These are phyloP conservation scores for Paramormyrops kingsleyae DNA, from an alignment of 2,113 vertebrate species.

Conservation along the genomic window DNA sequence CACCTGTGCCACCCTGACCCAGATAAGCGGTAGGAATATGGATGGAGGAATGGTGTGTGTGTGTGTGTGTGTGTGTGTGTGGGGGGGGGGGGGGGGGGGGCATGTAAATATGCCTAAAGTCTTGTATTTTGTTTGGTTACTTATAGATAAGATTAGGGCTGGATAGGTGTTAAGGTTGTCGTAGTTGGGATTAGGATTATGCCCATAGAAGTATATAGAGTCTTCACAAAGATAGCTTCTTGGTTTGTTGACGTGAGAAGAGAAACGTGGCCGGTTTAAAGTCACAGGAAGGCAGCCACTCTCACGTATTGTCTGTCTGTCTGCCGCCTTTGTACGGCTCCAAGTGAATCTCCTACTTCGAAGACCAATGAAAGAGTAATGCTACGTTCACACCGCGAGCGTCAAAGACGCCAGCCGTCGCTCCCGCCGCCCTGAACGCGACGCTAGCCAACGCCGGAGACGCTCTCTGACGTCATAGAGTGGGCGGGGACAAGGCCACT, in stretches of 20 bases:
- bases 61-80: too few species aligned
- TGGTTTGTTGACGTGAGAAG: conserved; percentile 10
- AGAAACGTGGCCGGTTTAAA: not conserved
- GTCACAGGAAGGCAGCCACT: not conserved
- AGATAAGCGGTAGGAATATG: not conserved
- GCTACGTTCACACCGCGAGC: too few species aligned
- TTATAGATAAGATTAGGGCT: not conserved
- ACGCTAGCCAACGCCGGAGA: too few species aligned
- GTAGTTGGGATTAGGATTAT: not conserved
- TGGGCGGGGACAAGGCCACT: too few species aligned
- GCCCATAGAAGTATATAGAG: not conserved
- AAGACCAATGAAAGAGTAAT: not conserved
- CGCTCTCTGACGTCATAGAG: too few species aligned
- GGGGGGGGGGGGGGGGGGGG: too few species aligned
- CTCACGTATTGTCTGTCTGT: not conserved
- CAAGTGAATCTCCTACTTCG: not conserved
- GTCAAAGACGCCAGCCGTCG: too few species aligned
- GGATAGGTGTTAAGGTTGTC: not conserved
- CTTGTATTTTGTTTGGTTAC: not conserved
- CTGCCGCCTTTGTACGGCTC: not conserved
- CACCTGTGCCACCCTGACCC: not conserved
- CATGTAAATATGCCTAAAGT: not conserved
- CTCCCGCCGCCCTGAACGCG: too few species aligned
- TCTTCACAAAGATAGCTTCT: not conserved
- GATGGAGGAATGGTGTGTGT: not conserved